A percentile compares a stretch with the other conserved stretches of the same genome.
These are phyloP conservation scores for Neotoxoptera formosana DNA, from an alignment of 1,140 invertebrate genomes.

Conservation along the genomic window DNA sequence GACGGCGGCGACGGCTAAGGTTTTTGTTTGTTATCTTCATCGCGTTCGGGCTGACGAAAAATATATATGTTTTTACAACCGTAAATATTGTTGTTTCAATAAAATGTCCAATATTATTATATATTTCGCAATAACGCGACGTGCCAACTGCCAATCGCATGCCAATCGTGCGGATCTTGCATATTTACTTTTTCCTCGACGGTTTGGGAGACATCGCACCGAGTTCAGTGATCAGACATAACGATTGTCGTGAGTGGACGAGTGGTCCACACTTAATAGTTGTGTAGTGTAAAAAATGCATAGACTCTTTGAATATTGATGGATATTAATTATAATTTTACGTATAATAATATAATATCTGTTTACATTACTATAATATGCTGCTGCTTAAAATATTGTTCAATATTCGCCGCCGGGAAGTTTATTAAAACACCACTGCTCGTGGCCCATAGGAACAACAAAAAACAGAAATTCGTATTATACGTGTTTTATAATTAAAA, in stretches of 20 bases:
- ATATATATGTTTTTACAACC: not conserved
- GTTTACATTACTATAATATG: not conserved
- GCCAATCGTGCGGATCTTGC: not conserved
- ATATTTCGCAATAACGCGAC: not conserved
- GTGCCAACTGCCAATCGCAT: not conserved
- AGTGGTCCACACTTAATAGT: not conserved
- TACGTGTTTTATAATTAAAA: slow-evolving; percentile 14
- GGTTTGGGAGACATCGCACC: too few relatives aligned
- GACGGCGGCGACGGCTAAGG: not conserved
- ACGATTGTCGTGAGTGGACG: not conserved
- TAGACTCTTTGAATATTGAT: too few relatives aligned
- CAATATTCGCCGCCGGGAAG: not conserved
- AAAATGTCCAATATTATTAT: too few relatives aligned
- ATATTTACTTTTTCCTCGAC: not conserved
- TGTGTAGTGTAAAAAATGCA: too few relatives aligned
- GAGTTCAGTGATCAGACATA: too few relatives aligned
- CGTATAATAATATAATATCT: not conserved
- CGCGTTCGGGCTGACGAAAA: not conserved
- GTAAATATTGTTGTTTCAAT: too few relatives aligned
- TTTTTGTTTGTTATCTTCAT: not conserved
- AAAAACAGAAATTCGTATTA: not conserved
- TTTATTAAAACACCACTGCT: not conserved
- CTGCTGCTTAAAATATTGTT: not conserved
- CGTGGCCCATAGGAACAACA: not conserved
- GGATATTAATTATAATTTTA: too few relatives aligned